A percentile compares a stretch with the other conserved stretches of the same genome.
Evolutionary conservation across 1,140 invertebrate species (phyloP).

Genomic region (Bicyclus anynana): DNA sequence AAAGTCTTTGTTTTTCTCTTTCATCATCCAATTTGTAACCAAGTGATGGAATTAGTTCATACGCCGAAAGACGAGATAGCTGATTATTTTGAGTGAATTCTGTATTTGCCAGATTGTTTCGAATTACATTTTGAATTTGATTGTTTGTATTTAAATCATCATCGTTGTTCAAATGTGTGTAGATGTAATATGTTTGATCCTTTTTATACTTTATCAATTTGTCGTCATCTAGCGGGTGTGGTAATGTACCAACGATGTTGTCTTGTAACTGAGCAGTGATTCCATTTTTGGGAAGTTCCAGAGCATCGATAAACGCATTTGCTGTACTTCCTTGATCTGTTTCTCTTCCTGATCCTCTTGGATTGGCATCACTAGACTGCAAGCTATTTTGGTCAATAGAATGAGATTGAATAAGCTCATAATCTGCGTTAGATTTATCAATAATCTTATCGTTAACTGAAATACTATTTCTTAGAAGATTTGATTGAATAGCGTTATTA

Average conservation of each 20-base stretch:
- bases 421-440: slow-evolving; percentile 28
- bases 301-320: slow-evolving; percentile 29
- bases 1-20: slow-evolving; percentile 44
- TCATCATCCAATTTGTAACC: slow-evolving; percentile 55
- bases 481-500: not conserved
- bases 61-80: slow-evolving; percentile 34
- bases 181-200: slow-evolving; percentile 60
- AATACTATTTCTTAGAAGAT: not conserved
- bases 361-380: not conserved
- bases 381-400: slow-evolving; percentile 5
- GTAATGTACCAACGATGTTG: slow-evolving; percentile 55
- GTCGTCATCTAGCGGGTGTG: slow-evolving; percentile 56
- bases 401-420: slow-evolving; percentile 48
- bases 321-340: slow-evolving; percentile 16
- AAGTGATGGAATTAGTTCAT: slow-evolving; percentile 56
- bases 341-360: not conserved
- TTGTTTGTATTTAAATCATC: slow-evolving; percentile 1
- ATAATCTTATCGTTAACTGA: not conserved
- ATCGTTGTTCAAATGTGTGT: slow-evolving; percentile 41
- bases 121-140: not conserved
- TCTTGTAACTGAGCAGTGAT: slow-evolving; percentile 62
- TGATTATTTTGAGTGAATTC: slow-evolving; percentile 17
- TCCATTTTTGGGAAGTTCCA: slow-evolving; percentile 40
- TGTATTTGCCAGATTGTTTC: not conserved
- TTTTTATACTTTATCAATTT: slow-evolving; percentile 64